Conservation (phyloP, 2,888 invertebrate genomes). For the Stratiomys singularior region DNA sequence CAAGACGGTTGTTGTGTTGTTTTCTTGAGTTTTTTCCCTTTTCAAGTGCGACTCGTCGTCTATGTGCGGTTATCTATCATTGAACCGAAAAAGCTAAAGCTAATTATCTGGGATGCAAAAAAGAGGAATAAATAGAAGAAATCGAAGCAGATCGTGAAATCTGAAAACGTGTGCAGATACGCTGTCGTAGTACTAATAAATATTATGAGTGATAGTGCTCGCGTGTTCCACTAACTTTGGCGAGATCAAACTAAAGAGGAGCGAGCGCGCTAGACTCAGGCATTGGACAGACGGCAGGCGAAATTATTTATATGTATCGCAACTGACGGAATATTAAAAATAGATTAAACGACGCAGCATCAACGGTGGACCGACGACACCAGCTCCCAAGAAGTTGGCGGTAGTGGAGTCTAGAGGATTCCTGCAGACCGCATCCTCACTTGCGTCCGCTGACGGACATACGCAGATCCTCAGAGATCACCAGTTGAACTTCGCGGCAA, state of each 20-base stretch:
- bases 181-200: slow-evolving; percentile 10
- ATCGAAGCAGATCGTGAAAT: slow-evolving; percentile 1
- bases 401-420: neutral
- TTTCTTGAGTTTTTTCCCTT: slow-evolving; percentile 14
- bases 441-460: neutral
- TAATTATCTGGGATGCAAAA: slow-evolving; percentile 22
- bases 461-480: neutral
- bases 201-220: slow-evolving; percentile 26
- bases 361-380: neutral
- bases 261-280: neutral
- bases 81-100: slow-evolving; percentile 39
- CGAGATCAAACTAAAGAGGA: slow-evolving; percentile 1
- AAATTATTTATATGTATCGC: slow-evolving; percentile 32
- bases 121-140: neutral
- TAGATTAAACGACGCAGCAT: slow-evolving; percentile 19
- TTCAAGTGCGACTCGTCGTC: neutral
- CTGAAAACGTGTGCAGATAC: slow-evolving; percentile 29
- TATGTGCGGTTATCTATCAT: slow-evolving; percentile 41
- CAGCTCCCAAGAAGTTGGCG: slow-evolving; percentile 3
- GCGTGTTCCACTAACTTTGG: neutral
- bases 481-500: neutral
- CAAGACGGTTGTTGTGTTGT: neutral
- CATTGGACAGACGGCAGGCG: neutral
- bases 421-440: neutral
- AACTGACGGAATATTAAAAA: slow-evolving; percentile 34